phyloP scores from a whole-genome alignment of 2,888 invertebrate species.

The Helicoverpa assulta region DNA sequence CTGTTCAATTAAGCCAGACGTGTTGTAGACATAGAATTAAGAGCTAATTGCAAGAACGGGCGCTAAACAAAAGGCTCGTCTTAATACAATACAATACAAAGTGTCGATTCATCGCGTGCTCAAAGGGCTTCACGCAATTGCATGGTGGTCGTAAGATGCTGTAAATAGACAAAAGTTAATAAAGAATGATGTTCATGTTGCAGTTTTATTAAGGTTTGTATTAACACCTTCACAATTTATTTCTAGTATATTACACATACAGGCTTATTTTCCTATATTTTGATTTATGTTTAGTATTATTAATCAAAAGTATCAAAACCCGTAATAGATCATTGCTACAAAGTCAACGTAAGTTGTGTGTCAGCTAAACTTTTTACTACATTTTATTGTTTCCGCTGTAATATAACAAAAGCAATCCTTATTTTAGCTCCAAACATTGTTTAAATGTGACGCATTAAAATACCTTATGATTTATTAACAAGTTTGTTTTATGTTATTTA shows the following conservation, averaged over 20 bases:
- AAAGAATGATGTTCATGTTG: neutral
- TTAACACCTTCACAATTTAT: constrained; percentile 6
- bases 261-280: neutral
- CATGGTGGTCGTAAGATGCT: constrained; percentile 55
- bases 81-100: constrained; percentile 64
- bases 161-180: constrained; percentile 10
- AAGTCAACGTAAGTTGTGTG: constrained; percentile 25
- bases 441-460: neutral
- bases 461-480: constrained; percentile 29
- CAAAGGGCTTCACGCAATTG: constrained; percentile 58
- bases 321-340: constrained; percentile 35
- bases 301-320: constrained; percentile 4
- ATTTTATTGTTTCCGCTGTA: constrained; percentile 51
- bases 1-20: constrained; percentile 42
- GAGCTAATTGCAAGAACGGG: constrained; percentile 72
- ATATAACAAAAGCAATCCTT: constrained; percentile 3
- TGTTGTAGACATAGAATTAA: constrained; percentile 62
- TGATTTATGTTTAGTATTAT: constrained; percentile 35
- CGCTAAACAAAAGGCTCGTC: constrained; percentile 73
- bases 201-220: constrained; percentile 23
- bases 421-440: constrained; percentile 24
- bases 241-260: neutral
- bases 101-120: constrained; percentile 70
- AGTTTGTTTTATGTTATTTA: neutral
- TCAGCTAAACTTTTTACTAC: constrained; percentile 19